Conservation (phyloP, 2,888 invertebrate species). For the Anthophora plumipes region DNA sequence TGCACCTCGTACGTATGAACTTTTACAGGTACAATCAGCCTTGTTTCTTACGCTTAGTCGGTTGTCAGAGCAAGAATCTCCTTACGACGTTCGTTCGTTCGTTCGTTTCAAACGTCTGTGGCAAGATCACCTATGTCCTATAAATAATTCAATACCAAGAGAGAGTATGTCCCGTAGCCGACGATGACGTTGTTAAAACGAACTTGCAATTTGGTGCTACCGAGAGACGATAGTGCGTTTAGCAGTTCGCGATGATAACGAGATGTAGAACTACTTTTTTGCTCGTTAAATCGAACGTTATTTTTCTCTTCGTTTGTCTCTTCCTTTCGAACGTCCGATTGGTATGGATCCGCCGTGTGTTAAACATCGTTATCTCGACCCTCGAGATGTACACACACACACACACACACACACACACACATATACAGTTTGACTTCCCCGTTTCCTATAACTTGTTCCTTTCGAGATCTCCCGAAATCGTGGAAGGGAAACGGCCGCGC, state of each 20-base stretch:
- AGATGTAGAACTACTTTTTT: constrained; percentile 15
- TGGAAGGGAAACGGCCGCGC: constrained; percentile 7
- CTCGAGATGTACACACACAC: neutral
- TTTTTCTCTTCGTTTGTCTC: neutral
- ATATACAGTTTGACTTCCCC: neutral
- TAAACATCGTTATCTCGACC: neutral
- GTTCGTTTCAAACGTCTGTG: constrained; percentile 23
- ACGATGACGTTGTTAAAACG: constrained; percentile 8
- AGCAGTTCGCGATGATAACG: neutral
- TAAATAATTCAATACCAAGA: constrained; percentile 25
- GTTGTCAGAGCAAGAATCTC: constrained; percentile 33
- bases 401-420: neutral
- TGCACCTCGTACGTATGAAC: neutral
- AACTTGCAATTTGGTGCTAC: neutral
- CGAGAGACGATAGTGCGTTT: neutral
- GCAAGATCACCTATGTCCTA: constrained; percentile 9
- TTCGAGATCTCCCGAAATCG: constrained; percentile 13
- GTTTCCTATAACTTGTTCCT: neutral
- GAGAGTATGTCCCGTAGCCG: constrained; percentile 35
- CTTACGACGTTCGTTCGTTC: constrained; percentile 30
- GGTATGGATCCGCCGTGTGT: too few species aligned
- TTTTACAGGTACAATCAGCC: too few species aligned
- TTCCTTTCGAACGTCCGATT: neutral
- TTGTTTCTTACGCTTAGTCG: constrained; percentile 20
- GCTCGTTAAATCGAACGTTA: constrained; percentile 3